Conservation (phyloP, 2,797 vertebrate genomes). For the Etheostoma perlongum region DNA sequence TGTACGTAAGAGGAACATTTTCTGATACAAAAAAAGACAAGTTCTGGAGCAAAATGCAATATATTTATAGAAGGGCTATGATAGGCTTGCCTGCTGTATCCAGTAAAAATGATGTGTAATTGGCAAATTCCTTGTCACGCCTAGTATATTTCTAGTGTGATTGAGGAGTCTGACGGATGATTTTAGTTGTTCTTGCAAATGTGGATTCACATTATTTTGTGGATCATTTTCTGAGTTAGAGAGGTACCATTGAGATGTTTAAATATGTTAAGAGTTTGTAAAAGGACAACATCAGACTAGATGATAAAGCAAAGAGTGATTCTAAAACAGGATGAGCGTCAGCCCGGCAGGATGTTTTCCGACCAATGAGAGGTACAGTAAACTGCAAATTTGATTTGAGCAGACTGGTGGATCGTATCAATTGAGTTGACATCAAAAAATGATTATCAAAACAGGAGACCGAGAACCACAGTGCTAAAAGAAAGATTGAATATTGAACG, state of each 20-base stretch:
- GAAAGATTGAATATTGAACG: slow-evolving; percentile 7
- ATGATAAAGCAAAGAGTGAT: slow-evolving; percentile 21
- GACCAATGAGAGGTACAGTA: slow-evolving; percentile 15
- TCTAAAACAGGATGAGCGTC: slow-evolving; percentile 25
- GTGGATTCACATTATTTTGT: slow-evolving; percentile 32
- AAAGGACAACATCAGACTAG: slow-evolving; percentile 13
- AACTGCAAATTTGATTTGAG: slow-evolving; percentile 32
- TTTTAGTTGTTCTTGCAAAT: slow-evolving; percentile 51
- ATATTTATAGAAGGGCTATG: slow-evolving; percentile 3
- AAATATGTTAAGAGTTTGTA: slow-evolving; percentile 28
- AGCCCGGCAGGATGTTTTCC: slow-evolving; percentile 33
- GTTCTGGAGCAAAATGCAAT: slow-evolving; percentile 1
- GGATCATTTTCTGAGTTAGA: slow-evolving; percentile 29
- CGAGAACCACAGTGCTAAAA: slow-evolving; percentile 15
- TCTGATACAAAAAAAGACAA: slow-evolving; percentile 22
- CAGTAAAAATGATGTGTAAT: slow-evolving; percentile 25
- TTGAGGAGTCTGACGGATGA: slow-evolving; percentile 22
- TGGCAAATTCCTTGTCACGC: not conserved
- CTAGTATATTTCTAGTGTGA: slow-evolving; percentile 12
- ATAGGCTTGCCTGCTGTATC: slow-evolving; percentile 16
- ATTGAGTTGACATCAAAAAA: slow-evolving; percentile 45
- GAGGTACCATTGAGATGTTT: slow-evolving; percentile 38
- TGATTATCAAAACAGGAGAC: slow-evolving; percentile 29
- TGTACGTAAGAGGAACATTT: slow-evolving; percentile 25
- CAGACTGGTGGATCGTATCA: slow-evolving; percentile 34